Percentiles rank a stretch among this genome's conserved stretches.
These are phyloP conservation scores for Cerceris ruficornis DNA, from an alignment of 2,888 invertebrate species.

Conservation along the genomic window DNA sequence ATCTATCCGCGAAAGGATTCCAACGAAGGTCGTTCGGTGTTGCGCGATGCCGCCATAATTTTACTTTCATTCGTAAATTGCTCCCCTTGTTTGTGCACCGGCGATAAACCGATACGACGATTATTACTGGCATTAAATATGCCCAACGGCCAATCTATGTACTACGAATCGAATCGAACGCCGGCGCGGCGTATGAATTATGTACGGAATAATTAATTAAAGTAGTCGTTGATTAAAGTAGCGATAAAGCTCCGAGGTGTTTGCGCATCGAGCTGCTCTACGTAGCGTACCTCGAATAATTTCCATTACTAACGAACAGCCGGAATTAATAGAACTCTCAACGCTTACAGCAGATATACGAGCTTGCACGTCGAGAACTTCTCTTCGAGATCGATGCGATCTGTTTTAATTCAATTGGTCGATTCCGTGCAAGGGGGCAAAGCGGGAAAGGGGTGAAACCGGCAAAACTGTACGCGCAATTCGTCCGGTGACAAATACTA, in stretches of 20 bases:
- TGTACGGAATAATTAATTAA: slow-evolving; percentile 66
- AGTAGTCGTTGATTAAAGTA: slow-evolving; percentile 66
- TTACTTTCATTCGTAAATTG: slow-evolving; percentile 32
- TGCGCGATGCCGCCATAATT: slow-evolving; percentile 17
- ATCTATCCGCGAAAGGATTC: slow-evolving; percentile 26
- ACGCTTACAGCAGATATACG: slow-evolving; percentile 57
- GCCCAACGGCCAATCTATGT: slow-evolving; percentile 30
- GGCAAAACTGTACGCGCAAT: slow-evolving; percentile 44
- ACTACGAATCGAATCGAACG: slow-evolving; percentile 25
- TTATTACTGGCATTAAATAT: slow-evolving; percentile 37
- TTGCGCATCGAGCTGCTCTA: slow-evolving; percentile 49
- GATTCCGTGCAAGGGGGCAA: slow-evolving; percentile 15
- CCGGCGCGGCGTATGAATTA: slow-evolving; percentile 58
- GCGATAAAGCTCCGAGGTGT: slow-evolving; percentile 62
- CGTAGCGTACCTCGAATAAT: slow-evolving; percentile 55
- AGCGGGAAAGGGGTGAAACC: background rate
- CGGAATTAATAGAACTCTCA: slow-evolving; percentile 73
- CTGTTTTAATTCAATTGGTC: slow-evolving; percentile 67
- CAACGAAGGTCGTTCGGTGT: slow-evolving; percentile 18
- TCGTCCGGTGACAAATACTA: slow-evolving; percentile 66
- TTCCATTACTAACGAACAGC: slow-evolving; percentile 69
- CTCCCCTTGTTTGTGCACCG: slow-evolving; percentile 23
- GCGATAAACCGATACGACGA: slow-evolving; percentile 45
- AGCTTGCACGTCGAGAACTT: slow-evolving; percentile 45
- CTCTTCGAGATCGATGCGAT: slow-evolving; percentile 61